Conservation (phyloP, 1,140 invertebrate species). For the Bombyx mandarina region DNA sequence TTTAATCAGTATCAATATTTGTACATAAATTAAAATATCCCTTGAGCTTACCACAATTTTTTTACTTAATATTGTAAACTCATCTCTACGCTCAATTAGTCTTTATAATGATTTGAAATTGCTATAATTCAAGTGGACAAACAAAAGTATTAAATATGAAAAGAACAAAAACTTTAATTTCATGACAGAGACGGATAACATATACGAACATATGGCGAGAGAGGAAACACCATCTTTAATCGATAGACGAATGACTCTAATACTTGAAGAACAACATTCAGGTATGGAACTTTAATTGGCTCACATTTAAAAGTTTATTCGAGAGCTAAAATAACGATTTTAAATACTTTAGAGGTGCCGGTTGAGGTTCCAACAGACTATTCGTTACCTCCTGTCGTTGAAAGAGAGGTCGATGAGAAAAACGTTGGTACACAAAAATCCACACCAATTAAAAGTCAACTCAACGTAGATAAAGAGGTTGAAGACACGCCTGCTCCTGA, state of each 20-base stretch:
- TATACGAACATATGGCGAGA: conserved; percentile 26
- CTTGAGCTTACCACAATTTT: too few relatives aligned
- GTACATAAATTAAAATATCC: too few relatives aligned
- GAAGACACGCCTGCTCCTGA: too few relatives aligned
- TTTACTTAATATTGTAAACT: too few relatives aligned
- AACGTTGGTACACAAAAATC: too few relatives aligned
- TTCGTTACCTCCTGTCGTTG: too few relatives aligned
- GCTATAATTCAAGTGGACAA: not conserved
- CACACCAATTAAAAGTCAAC: too few relatives aligned
- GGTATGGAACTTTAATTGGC: conserved; percentile 17
- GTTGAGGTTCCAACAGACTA: too few relatives aligned
- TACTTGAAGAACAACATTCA: conserved; percentile 27
- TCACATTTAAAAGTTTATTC: not conserved
- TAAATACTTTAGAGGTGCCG: too few relatives aligned
- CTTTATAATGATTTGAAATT: not conserved
- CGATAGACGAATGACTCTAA: conserved; percentile 51
- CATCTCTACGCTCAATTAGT: not conserved
- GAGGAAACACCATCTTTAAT: conserved; percentile 35
- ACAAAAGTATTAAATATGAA: not conserved
- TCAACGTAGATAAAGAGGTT: too few relatives aligned
- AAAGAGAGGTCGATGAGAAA: too few relatives aligned
- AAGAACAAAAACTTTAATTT: conserved; percentile 11
- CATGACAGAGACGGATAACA: conserved; percentile 42
- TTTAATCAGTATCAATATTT: too few relatives aligned
- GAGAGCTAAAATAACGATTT: not conserved